A percentile compares a stretch with the other conserved stretches of the same genome.
Evolutionary conservation across 53 echinoderm and acorn worm species (phyloP).

Genomic region (Echinometra lucunter): DNA sequence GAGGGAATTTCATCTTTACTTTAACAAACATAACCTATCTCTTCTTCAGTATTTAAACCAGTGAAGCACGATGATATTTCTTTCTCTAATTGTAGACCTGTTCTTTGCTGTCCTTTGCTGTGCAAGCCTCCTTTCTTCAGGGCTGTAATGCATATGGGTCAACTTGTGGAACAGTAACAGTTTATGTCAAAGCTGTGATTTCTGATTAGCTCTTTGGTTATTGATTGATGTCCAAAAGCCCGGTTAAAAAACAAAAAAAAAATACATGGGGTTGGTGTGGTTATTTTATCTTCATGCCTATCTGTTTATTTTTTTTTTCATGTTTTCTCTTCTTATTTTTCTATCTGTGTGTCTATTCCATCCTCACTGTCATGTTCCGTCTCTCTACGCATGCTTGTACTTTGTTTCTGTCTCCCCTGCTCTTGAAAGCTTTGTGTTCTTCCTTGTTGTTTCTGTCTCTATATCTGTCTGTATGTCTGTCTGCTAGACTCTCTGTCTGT

Average conservation of each 20-base stretch:
- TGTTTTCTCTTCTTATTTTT: no score
- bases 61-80: not conserved
- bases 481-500: not conserved
- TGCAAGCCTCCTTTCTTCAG: not conserved
- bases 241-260: not conserved
- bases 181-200: not conserved
- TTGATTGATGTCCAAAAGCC: not conserved
- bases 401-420: not conserved
- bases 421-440: no score
- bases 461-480: not conserved
- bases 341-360: no score
- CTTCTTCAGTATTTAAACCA: not conserved
- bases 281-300: not conserved
- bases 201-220: not conserved
- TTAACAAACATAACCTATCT: not conserved
- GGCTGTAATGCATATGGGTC: not conserved
- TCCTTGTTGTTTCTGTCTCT: not conserved
- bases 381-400: not conserved
- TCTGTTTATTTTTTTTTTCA: not conserved
- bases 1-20: not conserved
- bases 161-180: not conserved
- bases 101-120: not conserved
- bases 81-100: not conserved
- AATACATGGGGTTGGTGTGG: not conserved
- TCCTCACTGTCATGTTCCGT: not conserved